These are phyloP conservation scores for Catocala fraxini DNA, from an alignment of 2,888 invertebrate genomes.

Conservation along the genomic window DNA sequence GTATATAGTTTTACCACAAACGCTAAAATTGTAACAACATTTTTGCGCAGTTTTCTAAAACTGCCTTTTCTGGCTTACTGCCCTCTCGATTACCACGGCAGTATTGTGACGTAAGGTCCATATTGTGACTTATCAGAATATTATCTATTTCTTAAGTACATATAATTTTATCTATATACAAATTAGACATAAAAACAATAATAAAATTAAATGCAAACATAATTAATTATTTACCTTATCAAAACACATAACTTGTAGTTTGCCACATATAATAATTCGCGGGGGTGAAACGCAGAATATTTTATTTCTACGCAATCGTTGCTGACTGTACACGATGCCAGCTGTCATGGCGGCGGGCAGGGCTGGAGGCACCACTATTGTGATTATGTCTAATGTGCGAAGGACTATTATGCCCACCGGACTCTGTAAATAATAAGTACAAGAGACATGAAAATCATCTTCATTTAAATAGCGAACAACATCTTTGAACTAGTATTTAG, in stretches of 20 bases:
- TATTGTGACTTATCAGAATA: too few relatives aligned
- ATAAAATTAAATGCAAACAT: not conserved
- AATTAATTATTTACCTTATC: conserved; percentile 90
- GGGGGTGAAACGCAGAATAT: conserved; percentile 94
- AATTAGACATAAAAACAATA: not conserved
- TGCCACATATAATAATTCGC: conserved; percentile 93
- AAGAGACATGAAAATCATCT: not conserved
- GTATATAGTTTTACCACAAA: too few relatives aligned
- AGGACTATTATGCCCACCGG: conserved; percentile 89
- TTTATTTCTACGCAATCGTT: conserved; percentile 89
- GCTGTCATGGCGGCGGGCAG: conserved; percentile 96
- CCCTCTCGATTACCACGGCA: too few relatives aligned
- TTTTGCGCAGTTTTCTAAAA: too few relatives aligned
- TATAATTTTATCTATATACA: too few relatives aligned
- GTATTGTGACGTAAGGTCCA: too few relatives aligned
- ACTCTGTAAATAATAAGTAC: conserved; percentile 71
- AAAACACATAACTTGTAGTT: conserved; percentile 94
- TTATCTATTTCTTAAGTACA: too few relatives aligned
- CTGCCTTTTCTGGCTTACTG: too few relatives aligned
- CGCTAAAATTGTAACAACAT: too few relatives aligned
- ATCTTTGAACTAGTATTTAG: too few relatives aligned
- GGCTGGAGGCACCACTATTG: conserved; percentile 97
- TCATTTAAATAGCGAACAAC: not conserved
- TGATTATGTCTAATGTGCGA: conserved; percentile 95
- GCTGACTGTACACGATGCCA: conserved; percentile 93